Evolutionary conservation across 2,888 invertebrate species (phyloP), one percentile per base, ranked within the genome.

Genomic region (Drosophila monieri): DNA sequence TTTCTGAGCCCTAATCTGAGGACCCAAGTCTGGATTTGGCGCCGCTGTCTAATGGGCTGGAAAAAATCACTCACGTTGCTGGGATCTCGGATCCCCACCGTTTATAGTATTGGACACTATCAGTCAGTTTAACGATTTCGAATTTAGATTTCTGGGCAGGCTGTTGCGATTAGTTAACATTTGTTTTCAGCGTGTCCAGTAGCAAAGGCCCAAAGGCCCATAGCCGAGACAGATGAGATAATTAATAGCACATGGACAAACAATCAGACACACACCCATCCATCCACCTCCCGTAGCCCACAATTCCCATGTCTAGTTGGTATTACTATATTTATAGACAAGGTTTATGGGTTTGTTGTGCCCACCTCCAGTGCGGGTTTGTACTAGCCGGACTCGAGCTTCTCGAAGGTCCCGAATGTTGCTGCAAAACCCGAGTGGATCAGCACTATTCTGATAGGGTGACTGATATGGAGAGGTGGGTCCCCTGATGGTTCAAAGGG

Each of bases 181-280:
- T 85, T 85, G 84, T 85, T 85, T 81, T 85, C 51, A 86, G 78
- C 84, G 87, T 85, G 84, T 72, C 68, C 74, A 62, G 47, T 30
- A 41, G 41, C 57, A 59, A 73, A 69, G 78, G 76, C 76, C 76
- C 65, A 54, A 69, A 27, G 68, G 76, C 74, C 74, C 43, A 43
- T 3, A 43, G 74, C 52, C 65, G 64, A 64, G 67, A 64, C 55
- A 60, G 69, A 61, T 73, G 78, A 74, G 85, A 85, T 78, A 73
- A 77, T 69, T 73, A 49, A 3, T 2, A 46, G 51, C 23, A 71
- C 76, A 69, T 74, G 85, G 76, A 80, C 68, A 54, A 56, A 80
- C 68, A 56, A 56, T 41, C 48, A 73, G 49, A 48, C 59, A 57
- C 41, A 55, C 48, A 60, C 48, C 60, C 32, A 30, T 49, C 32